Percentiles rank a stretch among this genome's conserved stretches.
phyloP scores from a whole-genome alignment of 2,888 invertebrate species.

The Caenorhabditis plicata region DNA sequence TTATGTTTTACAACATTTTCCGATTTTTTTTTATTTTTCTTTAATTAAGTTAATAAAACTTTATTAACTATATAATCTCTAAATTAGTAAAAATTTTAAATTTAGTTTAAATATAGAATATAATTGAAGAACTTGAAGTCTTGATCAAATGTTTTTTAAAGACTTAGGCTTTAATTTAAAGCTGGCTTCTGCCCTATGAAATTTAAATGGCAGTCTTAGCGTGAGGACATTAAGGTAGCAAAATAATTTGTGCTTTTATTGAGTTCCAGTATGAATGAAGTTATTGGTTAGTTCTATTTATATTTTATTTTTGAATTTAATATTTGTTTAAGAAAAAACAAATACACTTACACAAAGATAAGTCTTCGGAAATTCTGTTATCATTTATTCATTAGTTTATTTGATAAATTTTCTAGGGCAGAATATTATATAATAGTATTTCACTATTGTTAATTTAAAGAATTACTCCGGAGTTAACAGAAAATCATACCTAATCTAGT shows the following conservation, averaged over 20 bases:
- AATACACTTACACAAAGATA: constrained; percentile 51
- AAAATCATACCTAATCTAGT: constrained; percentile 56
- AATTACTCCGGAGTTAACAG: constrained; percentile 62
- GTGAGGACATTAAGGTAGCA: constrained; percentile 81
- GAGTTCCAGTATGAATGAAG: constrained; percentile 77
- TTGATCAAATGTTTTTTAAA: constrained; percentile 55
- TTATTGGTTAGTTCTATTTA: constrained; percentile 50
- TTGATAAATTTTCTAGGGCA: constrained; percentile 54
- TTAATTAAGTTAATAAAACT: constrained; percentile 24
- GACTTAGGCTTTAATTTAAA: constrained; percentile 70
- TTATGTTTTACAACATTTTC: constrained; percentile 47
- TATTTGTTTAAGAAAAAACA: constrained; percentile 50
- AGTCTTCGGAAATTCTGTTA: constrained; percentile 58
- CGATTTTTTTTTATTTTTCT: constrained; percentile 18
- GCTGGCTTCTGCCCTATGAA: constrained; percentile 78
- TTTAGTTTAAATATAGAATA: constrained; percentile 30
- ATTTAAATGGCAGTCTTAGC: constrained; percentile 79
- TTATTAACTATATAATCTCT: constrained; percentile 38
- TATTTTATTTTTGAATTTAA: constrained; percentile 45
- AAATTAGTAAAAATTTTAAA: constrained; percentile 45
- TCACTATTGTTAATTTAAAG: constrained; percentile 50
- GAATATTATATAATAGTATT: constrained; percentile 51
- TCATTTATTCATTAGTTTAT: constrained; percentile 16
- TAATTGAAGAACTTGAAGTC: constrained; percentile 65
- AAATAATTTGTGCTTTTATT: constrained; percentile 81